phyloP scores from a whole-genome alignment of 2,888 invertebrate species.

The Acanthosepion lycidas region DNA sequence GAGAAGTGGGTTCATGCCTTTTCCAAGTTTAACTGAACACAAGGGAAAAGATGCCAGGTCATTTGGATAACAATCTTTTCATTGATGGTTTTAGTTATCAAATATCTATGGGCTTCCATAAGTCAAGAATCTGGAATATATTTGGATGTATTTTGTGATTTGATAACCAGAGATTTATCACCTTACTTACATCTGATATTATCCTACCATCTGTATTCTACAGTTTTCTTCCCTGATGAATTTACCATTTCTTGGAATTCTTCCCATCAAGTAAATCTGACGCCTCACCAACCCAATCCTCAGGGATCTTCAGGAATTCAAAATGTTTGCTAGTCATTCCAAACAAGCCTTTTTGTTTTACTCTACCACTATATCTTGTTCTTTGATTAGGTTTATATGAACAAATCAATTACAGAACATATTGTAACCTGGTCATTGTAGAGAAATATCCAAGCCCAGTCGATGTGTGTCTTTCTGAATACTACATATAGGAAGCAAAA shows the following conservation, averaged over 20 bases:
- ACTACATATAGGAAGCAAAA: too few relatives aligned
- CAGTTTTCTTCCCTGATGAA: background rate
- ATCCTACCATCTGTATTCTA: background rate
- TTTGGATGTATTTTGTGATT: background rate
- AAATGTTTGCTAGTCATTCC: background rate
- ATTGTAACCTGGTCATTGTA: background rate
- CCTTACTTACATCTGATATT: too few relatives aligned
- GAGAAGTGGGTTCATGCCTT: too few relatives aligned
- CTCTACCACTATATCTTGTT: background rate
- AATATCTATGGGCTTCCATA: too few relatives aligned
- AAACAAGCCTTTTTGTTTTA: background rate
- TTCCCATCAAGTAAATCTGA: background rate
- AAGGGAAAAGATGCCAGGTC: too few relatives aligned
- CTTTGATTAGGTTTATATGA: background rate
- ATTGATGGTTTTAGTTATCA: too few relatives aligned
- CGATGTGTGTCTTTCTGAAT: background rate
- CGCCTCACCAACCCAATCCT: background rate
- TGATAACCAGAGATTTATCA: background rate
- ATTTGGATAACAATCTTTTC: too few relatives aligned
- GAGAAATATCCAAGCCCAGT: background rate
- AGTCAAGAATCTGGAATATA: background rate
- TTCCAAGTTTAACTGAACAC: too few relatives aligned
- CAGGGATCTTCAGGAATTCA: background rate
- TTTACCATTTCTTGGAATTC: slow-evolving; percentile 13
- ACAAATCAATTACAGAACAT: background rate